phyloP scores from a whole-genome alignment of 1,140 invertebrate genomes.

The Neelides sp. region DNA sequence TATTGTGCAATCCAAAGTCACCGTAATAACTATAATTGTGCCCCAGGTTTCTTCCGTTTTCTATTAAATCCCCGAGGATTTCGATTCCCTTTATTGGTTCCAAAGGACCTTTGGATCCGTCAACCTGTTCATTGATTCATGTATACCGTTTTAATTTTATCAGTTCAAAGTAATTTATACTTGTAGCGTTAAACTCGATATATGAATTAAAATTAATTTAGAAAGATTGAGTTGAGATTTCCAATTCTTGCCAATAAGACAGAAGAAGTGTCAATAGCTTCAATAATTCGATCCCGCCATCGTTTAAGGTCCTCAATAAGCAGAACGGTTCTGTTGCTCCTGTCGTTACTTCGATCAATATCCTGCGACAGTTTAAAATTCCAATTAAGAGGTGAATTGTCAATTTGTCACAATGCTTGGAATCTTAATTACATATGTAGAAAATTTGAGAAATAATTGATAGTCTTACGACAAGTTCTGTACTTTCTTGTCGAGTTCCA shows the following conservation, averaged over 20 bases:
- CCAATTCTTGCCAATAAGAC: constrained; percentile 34
- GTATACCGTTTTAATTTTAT: constrained; percentile 1
- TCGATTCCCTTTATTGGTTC: constrained; percentile 52
- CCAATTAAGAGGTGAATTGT: too few relatives aligned
- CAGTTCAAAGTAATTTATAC: not conserved
- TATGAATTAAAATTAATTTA: not conserved
- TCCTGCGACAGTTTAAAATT: not conserved
- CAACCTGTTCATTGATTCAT: too few relatives aligned
- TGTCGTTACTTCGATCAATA: constrained; percentile 4
- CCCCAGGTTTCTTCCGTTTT: constrained; percentile 55
- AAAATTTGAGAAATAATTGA: constrained; percentile 1
- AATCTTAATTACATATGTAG: too few relatives aligned
- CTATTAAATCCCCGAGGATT: constrained; percentile 63
- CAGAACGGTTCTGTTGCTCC: constrained; percentile 16
- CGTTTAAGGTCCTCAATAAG: constrained; percentile 53
- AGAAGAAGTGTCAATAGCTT: constrained; percentile 56
- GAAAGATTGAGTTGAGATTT: not conserved
- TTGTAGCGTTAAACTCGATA: not conserved
- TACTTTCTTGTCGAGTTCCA: constrained; percentile 24
- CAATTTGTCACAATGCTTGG: too few relatives aligned
- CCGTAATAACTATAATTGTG: constrained; percentile 55
- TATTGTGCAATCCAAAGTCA: constrained; percentile 51
- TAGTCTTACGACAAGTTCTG: constrained; percentile 18
- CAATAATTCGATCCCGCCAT: constrained; percentile 59
- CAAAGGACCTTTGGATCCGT: not conserved